A percentile compares a stretch with the other conserved stretches of the same genome.
phyloP scores from a whole-genome alignment of 2,113 vertebrate species.

The Bufo gargarizans region DNA sequence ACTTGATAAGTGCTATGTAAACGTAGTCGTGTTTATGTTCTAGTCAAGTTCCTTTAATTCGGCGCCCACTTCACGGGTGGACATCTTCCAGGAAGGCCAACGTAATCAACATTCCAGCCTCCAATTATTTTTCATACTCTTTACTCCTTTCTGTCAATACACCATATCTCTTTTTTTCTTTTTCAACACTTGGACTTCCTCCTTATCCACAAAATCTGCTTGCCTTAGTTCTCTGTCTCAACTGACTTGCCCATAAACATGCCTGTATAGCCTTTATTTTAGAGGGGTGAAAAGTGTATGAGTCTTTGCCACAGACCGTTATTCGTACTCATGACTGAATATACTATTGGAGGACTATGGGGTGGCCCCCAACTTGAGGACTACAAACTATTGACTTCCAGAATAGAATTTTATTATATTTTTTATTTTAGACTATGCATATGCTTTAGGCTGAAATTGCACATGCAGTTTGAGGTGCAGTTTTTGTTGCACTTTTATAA shows the following conservation, averaged over 20 bases:
- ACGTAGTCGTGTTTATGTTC: neutral
- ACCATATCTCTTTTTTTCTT: neutral
- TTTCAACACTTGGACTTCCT: neutral
- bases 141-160: neutral
- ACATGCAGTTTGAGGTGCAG: too few relatives aligned
- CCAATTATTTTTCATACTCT: neutral
- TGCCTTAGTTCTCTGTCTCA: neutral
- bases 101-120: neutral
- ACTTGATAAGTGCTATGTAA: conserved; percentile 1
- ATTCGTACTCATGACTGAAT: too few relatives aligned
- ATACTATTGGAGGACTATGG: too few relatives aligned
- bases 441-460: too few relatives aligned
- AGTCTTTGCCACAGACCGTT: too few relatives aligned
- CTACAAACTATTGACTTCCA: too few relatives aligned
- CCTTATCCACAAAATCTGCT: neutral
- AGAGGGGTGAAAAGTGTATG: too few relatives aligned
- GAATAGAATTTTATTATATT: too few relatives aligned
- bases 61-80: neutral
- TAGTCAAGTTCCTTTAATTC: neutral
- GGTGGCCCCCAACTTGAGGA: too few relatives aligned
- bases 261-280: neutral
- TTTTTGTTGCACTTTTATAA: too few relatives aligned
- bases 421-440: too few relatives aligned
- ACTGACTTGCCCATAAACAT: neutral
- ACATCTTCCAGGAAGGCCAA: neutral